Percentiles rank a stretch among this genome's conserved stretches.
Evolutionary conservation across 2,797 vertebrate genomes (phyloP).

Genomic region (Rhinoraja longicauda): DNA sequence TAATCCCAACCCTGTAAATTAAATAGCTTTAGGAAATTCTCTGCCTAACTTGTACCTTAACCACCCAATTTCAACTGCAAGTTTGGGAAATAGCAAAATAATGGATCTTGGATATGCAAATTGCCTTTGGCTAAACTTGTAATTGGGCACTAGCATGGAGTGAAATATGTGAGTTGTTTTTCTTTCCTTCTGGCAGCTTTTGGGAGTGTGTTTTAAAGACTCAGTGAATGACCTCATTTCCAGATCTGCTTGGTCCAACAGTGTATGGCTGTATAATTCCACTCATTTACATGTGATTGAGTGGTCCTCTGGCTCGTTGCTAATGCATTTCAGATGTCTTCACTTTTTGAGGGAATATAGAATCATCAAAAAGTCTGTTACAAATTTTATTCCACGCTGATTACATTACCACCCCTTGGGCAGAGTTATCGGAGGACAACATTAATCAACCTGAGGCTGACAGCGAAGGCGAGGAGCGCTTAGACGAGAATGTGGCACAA

Average conservation of each 20-base stretch:
- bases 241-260: conserved; percentile 24
- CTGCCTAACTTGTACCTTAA: background rate
- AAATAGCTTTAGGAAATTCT: background rate
- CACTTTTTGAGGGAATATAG: background rate
- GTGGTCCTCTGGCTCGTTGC: conserved; percentile 28
- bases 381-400: conserved; percentile 10
- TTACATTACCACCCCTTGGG: background rate
- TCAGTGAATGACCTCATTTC: conserved; percentile 25
- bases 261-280: conserved; percentile 8
- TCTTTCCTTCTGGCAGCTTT: background rate
- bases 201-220: background rate
- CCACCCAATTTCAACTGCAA: background rate
- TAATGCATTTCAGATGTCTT: conserved; percentile 33
- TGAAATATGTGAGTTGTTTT: background rate
- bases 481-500: background rate
- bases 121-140: conserved; percentile 32
- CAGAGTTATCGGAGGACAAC: background rate
- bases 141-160: background rate
- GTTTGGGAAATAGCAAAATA: background rate
- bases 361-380: conserved; percentile 6
- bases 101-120: background rate
- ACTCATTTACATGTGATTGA: background rate
- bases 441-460: conserved; percentile 8
- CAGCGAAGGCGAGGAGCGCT: background rate
- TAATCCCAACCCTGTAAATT: background rate